A percentile compares a stretch with the other conserved stretches of the same genome.
Conservation (phyloP, 2,888 invertebrate species). For the Noctua comes region DNA sequence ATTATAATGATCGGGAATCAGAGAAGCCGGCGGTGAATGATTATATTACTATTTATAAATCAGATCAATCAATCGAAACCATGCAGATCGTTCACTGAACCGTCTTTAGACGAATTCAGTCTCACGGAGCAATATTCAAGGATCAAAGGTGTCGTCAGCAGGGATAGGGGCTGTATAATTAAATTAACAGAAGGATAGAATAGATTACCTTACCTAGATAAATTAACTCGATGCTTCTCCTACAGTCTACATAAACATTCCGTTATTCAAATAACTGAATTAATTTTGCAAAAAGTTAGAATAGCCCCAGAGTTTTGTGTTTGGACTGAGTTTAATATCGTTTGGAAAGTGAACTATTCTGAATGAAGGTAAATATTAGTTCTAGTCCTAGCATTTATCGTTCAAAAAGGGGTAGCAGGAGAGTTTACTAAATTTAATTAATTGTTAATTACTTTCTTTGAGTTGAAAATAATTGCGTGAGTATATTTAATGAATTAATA, state of each 20-base stretch:
- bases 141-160: slow-evolving; percentile 35
- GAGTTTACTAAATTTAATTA: neutral
- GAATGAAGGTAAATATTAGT: slow-evolving; percentile 6
- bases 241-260: slow-evolving; percentile 27
- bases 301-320: slow-evolving; percentile 6
- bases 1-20: neutral
- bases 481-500: neutral
- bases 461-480: neutral
- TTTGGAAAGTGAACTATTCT: slow-evolving; percentile 33
- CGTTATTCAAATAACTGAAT: slow-evolving; percentile 53
- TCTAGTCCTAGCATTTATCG: neutral
- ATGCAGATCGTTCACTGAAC: slow-evolving; percentile 16
- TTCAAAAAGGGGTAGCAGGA: neutral
- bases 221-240: slow-evolving; percentile 1
- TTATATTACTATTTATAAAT: neutral
- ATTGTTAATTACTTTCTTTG: neutral
- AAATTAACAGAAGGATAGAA: slow-evolving; percentile 8
- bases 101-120: slow-evolving; percentile 12
- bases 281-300: slow-evolving; percentile 45
- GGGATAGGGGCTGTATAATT: slow-evolving; percentile 44
- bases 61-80: neutral
- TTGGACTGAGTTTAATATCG: slow-evolving; percentile 24
- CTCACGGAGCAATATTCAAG: slow-evolving; percentile 3
- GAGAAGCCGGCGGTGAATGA: neutral
- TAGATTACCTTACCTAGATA: slow-evolving; percentile 26